Evolutionary conservation across 2,888 invertebrate species (phyloP).

Genomic region (Pocota personata): DNA sequence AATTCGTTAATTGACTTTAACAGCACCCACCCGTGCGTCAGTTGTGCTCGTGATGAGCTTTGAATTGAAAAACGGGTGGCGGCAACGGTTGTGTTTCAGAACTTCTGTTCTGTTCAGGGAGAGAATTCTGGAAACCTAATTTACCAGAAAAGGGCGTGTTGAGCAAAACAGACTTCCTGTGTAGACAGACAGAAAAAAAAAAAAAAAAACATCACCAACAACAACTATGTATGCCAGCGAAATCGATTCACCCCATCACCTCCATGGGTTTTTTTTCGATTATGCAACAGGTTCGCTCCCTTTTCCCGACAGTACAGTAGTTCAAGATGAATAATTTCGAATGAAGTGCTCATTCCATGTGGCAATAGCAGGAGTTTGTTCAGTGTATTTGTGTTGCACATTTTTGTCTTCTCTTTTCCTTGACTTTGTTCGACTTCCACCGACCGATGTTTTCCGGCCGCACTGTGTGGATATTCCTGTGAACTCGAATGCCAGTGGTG

Average conservation of each 20-base stretch:
- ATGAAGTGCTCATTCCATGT: background rate
- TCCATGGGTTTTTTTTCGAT: background rate
- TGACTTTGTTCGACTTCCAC: slow-evolving; percentile 9
- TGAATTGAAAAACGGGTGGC: slow-evolving; percentile 20
- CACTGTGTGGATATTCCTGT: background rate
- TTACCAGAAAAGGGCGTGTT: slow-evolving; percentile 42
- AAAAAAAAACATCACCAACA: background rate
- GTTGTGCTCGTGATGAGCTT: slow-evolving; percentile 35
- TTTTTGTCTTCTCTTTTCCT: background rate
- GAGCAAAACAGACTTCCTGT: slow-evolving; percentile 51
- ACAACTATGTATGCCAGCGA: background rate
- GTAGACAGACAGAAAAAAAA: slow-evolving; percentile 21
- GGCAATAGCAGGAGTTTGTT: background rate
- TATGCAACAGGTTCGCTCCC: slow-evolving; percentile 47
- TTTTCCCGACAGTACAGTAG: background rate
- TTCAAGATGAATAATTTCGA: slow-evolving; percentile 11
- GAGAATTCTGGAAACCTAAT: slow-evolving; percentile 28
- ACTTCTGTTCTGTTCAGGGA: background rate
- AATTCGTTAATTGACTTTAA: slow-evolving; percentile 23
- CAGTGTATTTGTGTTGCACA: background rate
- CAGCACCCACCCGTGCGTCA: background rate
- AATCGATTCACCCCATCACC: slow-evolving; percentile 27
- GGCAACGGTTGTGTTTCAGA: background rate
- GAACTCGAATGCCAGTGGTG: slow-evolving; percentile 23
- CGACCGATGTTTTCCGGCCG: background rate